Evolutionary conservation across 2,888 invertebrate species (phyloP).

Genomic region (Chymomyza amoena): DNA sequence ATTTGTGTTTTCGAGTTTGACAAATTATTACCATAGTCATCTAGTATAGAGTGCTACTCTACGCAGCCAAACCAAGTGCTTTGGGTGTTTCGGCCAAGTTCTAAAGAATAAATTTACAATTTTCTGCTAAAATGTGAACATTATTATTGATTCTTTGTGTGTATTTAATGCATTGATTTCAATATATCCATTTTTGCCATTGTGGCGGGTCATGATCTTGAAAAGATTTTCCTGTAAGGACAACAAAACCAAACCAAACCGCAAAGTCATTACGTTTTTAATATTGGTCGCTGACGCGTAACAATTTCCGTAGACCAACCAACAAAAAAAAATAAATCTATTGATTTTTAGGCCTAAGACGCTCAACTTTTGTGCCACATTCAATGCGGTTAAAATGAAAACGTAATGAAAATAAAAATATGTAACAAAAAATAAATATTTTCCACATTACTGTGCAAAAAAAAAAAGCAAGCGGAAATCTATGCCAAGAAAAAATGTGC

Average conservation of each 20-base stretch:
- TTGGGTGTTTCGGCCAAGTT: background rate
- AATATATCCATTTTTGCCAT: background rate
- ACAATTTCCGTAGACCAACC: slow-evolving; percentile 19
- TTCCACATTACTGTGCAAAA: slow-evolving; percentile 47
- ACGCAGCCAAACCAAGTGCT: slow-evolving; percentile 4
- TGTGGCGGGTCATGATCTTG: background rate
- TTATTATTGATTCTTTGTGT: background rate
- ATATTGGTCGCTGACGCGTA: slow-evolving; percentile 1
- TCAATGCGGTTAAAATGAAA: slow-evolving; percentile 32
- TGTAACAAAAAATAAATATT: slow-evolving; percentile 13
- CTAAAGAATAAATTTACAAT: background rate
- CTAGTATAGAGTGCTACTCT: background rate
- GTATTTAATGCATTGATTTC: background rate
- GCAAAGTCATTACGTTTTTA: background rate
- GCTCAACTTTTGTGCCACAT: slow-evolving; percentile 10
- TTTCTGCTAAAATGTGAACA: slow-evolving; percentile 2
- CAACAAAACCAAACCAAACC: background rate
- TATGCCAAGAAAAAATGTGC: background rate
- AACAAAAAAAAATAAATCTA: slow-evolving; percentile 31
- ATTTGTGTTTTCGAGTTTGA: slow-evolving; percentile 14
- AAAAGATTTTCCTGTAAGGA: background rate
- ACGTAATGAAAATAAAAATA: slow-evolving; percentile 25
- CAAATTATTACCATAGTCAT: slow-evolving; percentile 3
- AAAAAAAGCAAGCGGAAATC: background rate
- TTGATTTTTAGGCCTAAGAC: slow-evolving; percentile 49